Conservation (phyloP, 1,140 invertebrate species). For the Drosophila erecta region DNA sequence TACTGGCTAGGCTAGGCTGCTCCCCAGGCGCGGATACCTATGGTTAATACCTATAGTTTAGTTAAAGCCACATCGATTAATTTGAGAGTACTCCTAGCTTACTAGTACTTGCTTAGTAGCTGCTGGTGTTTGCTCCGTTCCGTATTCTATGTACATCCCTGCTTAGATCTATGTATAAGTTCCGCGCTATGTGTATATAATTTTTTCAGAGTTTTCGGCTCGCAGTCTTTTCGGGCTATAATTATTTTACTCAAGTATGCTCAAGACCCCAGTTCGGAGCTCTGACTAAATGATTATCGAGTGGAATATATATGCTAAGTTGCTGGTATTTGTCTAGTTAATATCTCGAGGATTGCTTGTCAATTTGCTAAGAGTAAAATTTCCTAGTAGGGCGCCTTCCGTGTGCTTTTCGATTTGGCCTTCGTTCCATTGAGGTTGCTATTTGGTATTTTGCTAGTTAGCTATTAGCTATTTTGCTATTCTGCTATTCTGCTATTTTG, state of each 20-base stretch:
- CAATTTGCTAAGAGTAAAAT: conserved; percentile 56
- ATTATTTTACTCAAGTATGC: conserved; percentile 63
- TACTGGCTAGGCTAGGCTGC: conserved; percentile 27
- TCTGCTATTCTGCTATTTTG: conserved; percentile 3
- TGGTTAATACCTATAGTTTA: conserved; percentile 44
- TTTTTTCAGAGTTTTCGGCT: conserved; percentile 81
- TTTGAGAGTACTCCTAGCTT: conserved; percentile 47
- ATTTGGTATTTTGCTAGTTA: background rate
- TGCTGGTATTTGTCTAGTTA: conserved; percentile 71
- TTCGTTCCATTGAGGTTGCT: conserved; percentile 38
- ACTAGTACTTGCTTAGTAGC: conserved; percentile 2
- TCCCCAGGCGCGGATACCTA: conserved; percentile 18
- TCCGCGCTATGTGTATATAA: conserved; percentile 60
- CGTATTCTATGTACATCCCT: conserved; percentile 32
- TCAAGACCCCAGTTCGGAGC: conserved; percentile 52
- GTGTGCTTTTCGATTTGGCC: conserved; percentile 13
- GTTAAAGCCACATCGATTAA: conserved; percentile 83
- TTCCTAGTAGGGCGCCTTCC: conserved; percentile 36
- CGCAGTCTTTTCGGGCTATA: conserved; percentile 82
- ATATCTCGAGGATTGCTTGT: conserved; percentile 71
- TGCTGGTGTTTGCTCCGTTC: conserved; percentile 43
- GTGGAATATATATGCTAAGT: conserved; percentile 56
- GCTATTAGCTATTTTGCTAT: too few relatives aligned
- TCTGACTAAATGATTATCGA: conserved; percentile 74
- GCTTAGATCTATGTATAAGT: conserved; percentile 41